A percentile compares a stretch with the other conserved stretches of the same genome.
Conservation (phyloP, 2,113 vertebrate genomes). For the Osmerus mordax region DNA sequence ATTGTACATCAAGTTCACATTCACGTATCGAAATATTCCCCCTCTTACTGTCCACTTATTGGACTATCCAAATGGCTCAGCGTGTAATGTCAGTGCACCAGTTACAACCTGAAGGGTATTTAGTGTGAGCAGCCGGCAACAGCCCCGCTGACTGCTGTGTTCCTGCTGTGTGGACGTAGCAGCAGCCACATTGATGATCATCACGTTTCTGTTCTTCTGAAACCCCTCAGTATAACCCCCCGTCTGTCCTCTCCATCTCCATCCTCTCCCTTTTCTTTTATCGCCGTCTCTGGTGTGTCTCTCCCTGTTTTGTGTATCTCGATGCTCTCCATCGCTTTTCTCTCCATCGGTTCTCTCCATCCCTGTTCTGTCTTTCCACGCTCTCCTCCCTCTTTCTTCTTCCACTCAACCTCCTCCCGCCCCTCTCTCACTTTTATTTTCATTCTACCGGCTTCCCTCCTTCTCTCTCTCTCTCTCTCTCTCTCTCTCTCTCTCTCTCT, state of each 20-base stretch:
- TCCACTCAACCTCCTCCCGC: too few relatives aligned
- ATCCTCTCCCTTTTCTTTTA: not conserved
- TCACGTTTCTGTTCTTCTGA: not conserved
- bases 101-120: too few relatives aligned
- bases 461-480: not conserved
- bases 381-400: too few relatives aligned
- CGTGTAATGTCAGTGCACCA: too few relatives aligned
- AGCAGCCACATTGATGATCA: not conserved
- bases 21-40: too few relatives aligned
- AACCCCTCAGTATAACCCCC: constrained; percentile 6
- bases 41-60: too few relatives aligned
- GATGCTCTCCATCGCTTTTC: not conserved
- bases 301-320: too few relatives aligned
- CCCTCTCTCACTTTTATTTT: constrained; percentile 1
- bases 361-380: constrained; percentile 1
- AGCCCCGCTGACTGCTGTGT: too few relatives aligned
- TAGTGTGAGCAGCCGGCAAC: too few relatives aligned
- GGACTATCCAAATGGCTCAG: too few relatives aligned
- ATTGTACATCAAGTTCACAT: too few relatives aligned
- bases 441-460: constrained; percentile 2
- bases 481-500: not conserved
- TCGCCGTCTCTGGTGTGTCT: constrained; percentile 15
- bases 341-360: constrained; percentile 6
- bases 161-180: too few relatives aligned
- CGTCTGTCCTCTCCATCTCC: not conserved